Base-by-base conservation (phyloP, 2,888 invertebrate species). In the Pilophorus perplexus region DNA sequence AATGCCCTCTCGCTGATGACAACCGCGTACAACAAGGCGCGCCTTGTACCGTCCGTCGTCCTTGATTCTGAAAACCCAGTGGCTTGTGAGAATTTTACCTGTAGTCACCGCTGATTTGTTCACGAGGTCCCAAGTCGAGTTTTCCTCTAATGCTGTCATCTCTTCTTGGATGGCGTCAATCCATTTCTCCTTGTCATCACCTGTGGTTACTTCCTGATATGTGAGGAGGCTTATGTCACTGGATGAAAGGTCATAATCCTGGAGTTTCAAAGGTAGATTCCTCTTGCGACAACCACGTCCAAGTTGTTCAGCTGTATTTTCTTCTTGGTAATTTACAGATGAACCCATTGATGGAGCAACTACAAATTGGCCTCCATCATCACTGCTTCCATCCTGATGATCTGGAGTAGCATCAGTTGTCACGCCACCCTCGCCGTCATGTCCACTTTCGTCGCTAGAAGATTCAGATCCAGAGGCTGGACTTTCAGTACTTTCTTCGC, bases 11-110 rank as follows among this genome's bases (percentile, higher is more conserved):
- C 46, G 25, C 28, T 62, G 62, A 27, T 62, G 46, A 16, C 62
- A 62, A 3, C 62, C 62, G 2, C 62, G 23, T 2, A 62, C 46
- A 6, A 62, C 62, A 6, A 62, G 33, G 5, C 62, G 23, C 3
- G 62, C 62, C 28, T 48, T 44, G 18, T 62, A 46, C 2, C 46
- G 44, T n/a, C 62, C 62, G 27, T 62, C 46, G 23, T 62, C 62
- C 25, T 62, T 62, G 6, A 55, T 18, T 38, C 37, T 55, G 14
- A 59, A 59, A 22, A 59, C 27, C 59, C 44, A 59, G 6, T 44
- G 20, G 23, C 23, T 23, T 14, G 59, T 22, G 6, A 59, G 25
- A 6, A 59, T 44, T 42, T 42, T 44, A 14, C 27, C 25, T 5
- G 8, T 54, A 22, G 4, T 40, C 2, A 14, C 59, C 2, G 8